Base-by-base conservation (phyloP, 2,113 vertebrate species). In the Illadopsis cleaveri region DNA sequence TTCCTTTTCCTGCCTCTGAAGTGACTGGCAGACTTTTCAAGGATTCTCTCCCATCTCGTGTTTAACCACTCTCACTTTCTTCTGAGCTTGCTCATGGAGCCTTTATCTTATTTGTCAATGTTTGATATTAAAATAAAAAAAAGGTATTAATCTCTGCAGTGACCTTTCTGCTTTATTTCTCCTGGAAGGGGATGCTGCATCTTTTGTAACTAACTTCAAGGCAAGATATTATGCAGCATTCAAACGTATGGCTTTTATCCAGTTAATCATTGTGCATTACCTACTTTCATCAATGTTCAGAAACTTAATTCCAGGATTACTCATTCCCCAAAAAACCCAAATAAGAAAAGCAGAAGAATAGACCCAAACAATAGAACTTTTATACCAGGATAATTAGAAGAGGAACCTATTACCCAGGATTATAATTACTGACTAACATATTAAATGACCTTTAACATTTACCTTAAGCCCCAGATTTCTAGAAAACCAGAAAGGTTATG, bases 361-460 rank as follows among this genome's bases (percentile, higher is more conserved):
- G 97, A 97, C 93, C 98, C 97, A 98, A 98, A 99, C 98, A 99
- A 98, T 98, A 97, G 98, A 96, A 98, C 96, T 98, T 98, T 98
- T 98, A 98, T 97, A 92, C 96, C 93, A 68, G 96, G 96, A 98
- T 98, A 99, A 99, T 99, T 99, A 99, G 98, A 98, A 98, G 94
- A 97, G 97, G 97, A 98, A 98, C 98, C 98, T 98, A 98, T 98
- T 99, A 98, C 94, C 97, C 93, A 97, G 97, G 98, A 98, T 99
- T 98, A 98, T 98, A 98, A 99, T 99, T 97, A 99, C 98, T 98
- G 98, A 98, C 97, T 97, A 97, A 98, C 98, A 98, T 98, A 98
- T 99, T 98, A 99, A 99, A 98, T 98, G 98, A 98, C 98, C 98
- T 98, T 98, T 99, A 98, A 97, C 98, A 98, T 99, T 99, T 98